Base-by-base conservation (phyloP, 2,113 vertebrate species). In the Corydoras sp. region DNA sequence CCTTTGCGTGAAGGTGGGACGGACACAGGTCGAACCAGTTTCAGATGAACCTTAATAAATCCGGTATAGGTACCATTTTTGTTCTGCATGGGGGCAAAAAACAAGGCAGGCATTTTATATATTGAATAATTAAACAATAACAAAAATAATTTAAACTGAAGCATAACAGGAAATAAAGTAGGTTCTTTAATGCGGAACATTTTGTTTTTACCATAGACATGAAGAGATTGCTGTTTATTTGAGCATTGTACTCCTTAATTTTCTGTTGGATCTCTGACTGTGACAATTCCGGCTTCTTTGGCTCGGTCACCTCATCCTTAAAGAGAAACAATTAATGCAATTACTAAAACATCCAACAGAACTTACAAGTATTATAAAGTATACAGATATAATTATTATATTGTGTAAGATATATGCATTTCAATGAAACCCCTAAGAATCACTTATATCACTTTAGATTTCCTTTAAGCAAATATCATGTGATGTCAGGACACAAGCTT, bases 21-120 rank as follows among this genome's bases (percentile, higher is more conserved):
- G 0, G 96, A 94, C 68, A 99, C 90, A 0, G 97, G 97, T 1
- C 95, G 92, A 1, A 91, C 84, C 68, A 99, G 83, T 83, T 97
- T 95, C 78, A 98, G 90, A 71, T 97, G 94, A 73, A 99, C 97
- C 81, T 95, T 98, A 80, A 99, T 98, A 84, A 99, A 99, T 54
- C 97, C 96, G 0, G 95, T 98, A 85, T 93, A 99, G 51, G 92
- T 92, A 60, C 96, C 92, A 0, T 98, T 93, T 85, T 93, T 95
- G 80, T 92, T 95, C 97, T 99, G 84, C 68, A 24, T 24, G 18
- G 18, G 18, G 18, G 18, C 18, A 24, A 24, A 24, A 24, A 24
- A 24, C 18, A 24, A 24, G 18, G 18, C 18, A 24, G 18, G 18
- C 18, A 24, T 24, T 24, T 24, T 24, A 24, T 24, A 24, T 24